Evolutionary conservation across 2,888 invertebrate species (phyloP), one percentile per base, ranked within the genome.

Genomic region (Thymelicus lineola): DNA sequence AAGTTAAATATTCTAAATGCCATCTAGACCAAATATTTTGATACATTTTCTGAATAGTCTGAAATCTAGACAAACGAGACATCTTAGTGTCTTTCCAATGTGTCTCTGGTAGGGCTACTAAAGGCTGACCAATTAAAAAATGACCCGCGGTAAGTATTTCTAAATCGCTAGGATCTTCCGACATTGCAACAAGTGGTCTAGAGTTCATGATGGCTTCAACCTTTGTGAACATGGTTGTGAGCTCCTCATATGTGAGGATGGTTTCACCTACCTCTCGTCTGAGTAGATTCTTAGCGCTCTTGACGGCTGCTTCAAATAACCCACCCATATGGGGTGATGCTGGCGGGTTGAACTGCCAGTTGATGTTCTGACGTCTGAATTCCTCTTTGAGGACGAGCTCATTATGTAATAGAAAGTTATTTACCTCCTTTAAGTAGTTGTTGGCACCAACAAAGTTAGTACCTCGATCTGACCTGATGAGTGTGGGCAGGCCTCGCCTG

Each of bases 391-490:
- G 17, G n/a, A 42, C n/a, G 9, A 35, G 20, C 5, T 70, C n/a
- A 28, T 63, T 50, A 28, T 67, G 42, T 15, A 12, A 12, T 12
- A 70, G 28, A 14, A 57, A 71, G 4, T 20, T 10, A 20, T 59
- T 7, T 12, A 73, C 17, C 14, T 71, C 71, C 1, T 46, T 42
- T n/a, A 72, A 55, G 14, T 72, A 48, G 6, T 71, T 69, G 12
- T 64, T 12, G 3, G 73, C 61, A 10, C 74, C 75, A 17, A 66
- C 45, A 64, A 58, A 75, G 42, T 74, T 75, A 12, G 66, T 72
- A 7, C 75, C 74, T 20, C 67, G 57, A 59, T 75, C 75, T 10
- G 72, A 72, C 6, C 68, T 36, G n/a, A 73, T 46, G 6, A 63
- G 10, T 28, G 63, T 42, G 10, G 68, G 72, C 5, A 70, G n/a